Base-by-base conservation (phyloP, 1,140 invertebrate genomes). In the Drosophila pseudoobscura region DNA sequence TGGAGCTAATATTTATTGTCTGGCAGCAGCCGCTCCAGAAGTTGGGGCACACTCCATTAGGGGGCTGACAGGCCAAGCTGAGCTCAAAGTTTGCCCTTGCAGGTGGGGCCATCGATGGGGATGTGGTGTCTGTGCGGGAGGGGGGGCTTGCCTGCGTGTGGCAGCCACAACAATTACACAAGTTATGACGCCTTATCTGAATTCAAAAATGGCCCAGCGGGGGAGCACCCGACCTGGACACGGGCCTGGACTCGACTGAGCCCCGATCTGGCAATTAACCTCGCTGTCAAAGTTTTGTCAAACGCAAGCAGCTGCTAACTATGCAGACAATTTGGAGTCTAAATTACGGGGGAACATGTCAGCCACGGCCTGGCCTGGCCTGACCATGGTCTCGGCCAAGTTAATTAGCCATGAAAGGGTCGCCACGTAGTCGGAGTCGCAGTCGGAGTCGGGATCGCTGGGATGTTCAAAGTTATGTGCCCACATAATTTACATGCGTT, bases 331-430 rank as follows among this genome's bases (percentile, higher is more conserved):
- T 79, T 79, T 70, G 3, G 41, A 64, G 45, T 50, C 71, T 44
- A 68, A 83, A 76, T 72, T 69, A 68, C 55, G 41, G 44, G 52
- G 45, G 57, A 56, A 79, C 75, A 79, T 76, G 80, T 59, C 74
- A 74, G 62, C 39, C 51, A 52, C 20, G 13, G 17, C n/a, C 45
- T 11, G 17, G 29, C 44, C 26, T 24, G 5, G 26, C 45, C 44
- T 4, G 35, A 0, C 11, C 35, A 13, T 39, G 35, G 53, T 62
- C 61, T 64, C 57, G 64, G 61, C 52, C 58, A 20, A 57, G 65
- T 83, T 83, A 84, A 84, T 84, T 84, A 78, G 65, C 75, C 65
- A 75, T 78, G 59, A 75, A 75, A 83, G 60, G 65, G 78, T 74
- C 69, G 44, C 45, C 35, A 26, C 13, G 59, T 50, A 75, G 53